Percentiles rank a stretch among this genome's conserved stretches.
Evolutionary conservation across 2,113 vertebrate genomes (phyloP).

Genomic region (Lamprologus sp.): DNA sequence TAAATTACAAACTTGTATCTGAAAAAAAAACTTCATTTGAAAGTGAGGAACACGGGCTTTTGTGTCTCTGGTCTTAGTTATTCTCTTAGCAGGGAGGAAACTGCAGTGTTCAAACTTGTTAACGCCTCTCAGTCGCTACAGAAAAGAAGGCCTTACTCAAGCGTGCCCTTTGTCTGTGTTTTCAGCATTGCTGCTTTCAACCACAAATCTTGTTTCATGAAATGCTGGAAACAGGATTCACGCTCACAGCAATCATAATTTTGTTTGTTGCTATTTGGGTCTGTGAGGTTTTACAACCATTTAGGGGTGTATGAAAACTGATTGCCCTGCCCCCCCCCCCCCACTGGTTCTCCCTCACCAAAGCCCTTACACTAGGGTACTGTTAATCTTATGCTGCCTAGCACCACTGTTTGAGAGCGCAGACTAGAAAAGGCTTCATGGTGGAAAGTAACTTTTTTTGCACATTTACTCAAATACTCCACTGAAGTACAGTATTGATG

Average conservation of each 20-base stretch:
- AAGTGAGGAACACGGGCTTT: background rate
- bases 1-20: background rate
- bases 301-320: background rate
- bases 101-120: background rate
- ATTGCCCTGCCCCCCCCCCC: background rate
- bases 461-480: background rate
- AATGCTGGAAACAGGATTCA: background rate
- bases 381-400: background rate
- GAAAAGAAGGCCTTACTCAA: background rate
- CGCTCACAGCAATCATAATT: background rate
- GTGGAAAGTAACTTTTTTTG: background rate
- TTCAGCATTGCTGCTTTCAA: background rate
- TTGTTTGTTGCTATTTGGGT: background rate
- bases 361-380: background rate
- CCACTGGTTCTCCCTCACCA: background rate
- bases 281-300: background rate
- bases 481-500: background rate
- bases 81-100: background rate
- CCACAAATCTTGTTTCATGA: background rate
- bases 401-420: background rate
- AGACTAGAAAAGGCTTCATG: background rate
- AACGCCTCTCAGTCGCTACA: background rate
- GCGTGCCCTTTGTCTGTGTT: background rate
- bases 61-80: background rate
- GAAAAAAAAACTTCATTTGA: background rate